Percentiles rank a stretch among this genome's conserved stretches.
Conservation (phyloP, 2,888 invertebrate genomes). For the Nephrotoma appendiculata region DNA sequence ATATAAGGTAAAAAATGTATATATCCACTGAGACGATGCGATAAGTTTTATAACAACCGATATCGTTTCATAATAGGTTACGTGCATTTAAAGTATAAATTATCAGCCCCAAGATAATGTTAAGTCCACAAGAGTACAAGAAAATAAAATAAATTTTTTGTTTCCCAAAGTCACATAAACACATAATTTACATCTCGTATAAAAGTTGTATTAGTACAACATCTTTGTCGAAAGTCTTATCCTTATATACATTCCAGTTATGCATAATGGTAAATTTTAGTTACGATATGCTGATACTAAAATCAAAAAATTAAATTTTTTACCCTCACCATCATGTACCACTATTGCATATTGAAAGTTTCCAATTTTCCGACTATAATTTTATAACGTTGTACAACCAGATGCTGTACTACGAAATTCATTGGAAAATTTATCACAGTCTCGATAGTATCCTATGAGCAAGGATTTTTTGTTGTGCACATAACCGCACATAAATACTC, state of each 20-base stretch:
- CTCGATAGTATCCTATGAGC: no score
- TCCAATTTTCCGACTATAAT: background rate
- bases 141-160: background rate
- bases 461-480: background rate
- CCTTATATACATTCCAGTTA: background rate
- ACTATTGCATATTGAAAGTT: background rate
- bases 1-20: no score
- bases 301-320: background rate
- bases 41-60: no score
- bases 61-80: no score
- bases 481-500: background rate
- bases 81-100: no score
- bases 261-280: background rate
- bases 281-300: background rate
- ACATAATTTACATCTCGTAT: background rate
- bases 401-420: background rate
- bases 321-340: background rate
- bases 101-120: no score
- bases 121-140: no score
- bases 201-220: background rate
- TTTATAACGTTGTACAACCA: background rate
- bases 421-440: background rate
- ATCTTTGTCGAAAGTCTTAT: background rate
- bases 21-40: no score
- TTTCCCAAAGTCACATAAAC: background rate